Evolutionary conservation across 2,888 invertebrate species (phyloP).

Genomic region (Tetranychus piercei): DNA sequence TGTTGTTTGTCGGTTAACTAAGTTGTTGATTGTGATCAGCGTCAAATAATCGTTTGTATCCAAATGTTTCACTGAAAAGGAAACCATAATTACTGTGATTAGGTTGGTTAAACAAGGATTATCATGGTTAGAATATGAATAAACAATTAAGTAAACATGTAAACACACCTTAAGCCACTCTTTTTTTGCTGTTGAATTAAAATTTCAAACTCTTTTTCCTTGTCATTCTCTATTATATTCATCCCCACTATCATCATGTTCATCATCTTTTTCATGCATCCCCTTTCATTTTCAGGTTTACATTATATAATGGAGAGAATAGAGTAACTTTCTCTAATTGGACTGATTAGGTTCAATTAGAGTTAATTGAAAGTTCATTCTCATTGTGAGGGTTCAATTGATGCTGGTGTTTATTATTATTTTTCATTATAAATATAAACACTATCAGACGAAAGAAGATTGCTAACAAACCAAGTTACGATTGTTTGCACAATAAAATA

Average conservation of each 20-base stretch:
- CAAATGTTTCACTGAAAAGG: no score
- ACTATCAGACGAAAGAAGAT: background rate
- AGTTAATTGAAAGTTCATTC: conserved; percentile 1
- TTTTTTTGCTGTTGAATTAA: background rate
- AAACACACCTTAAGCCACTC: background rate
- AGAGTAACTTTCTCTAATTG: background rate
- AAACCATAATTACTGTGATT: no score
- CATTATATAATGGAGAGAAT: background rate
- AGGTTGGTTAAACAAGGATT: no score
- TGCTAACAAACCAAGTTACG: no score
- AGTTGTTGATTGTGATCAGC: no score
- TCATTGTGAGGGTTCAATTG: background rate
- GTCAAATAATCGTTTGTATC: no score
- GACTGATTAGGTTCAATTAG: conserved; percentile 1
- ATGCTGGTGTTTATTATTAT: background rate
- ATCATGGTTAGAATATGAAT: background rate
- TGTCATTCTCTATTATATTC: background rate
- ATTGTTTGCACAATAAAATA: no score
- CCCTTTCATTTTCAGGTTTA: background rate
- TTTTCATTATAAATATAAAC: background rate
- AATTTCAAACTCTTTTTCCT: background rate
- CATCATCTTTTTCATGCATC: background rate
- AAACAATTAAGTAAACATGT: background rate
- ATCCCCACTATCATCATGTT: background rate
- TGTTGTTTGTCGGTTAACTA: no score